Conservation (phyloP, 2,113 vertebrate species). For the Mesembrinibis cayennensis region DNA sequence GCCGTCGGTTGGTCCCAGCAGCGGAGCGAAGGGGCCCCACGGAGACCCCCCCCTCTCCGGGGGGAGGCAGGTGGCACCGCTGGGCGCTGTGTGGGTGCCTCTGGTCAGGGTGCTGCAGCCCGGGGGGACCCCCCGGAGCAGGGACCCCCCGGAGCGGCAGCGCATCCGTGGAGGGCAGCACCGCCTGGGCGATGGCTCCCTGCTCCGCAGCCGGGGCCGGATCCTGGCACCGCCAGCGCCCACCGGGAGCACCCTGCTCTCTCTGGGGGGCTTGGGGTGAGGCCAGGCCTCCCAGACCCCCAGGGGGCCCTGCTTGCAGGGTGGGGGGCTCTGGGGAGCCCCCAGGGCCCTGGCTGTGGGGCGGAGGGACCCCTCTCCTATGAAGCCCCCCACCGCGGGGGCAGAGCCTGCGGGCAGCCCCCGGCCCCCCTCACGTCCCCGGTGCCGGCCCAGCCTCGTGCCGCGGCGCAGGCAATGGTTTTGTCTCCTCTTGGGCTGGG, state of each 20-base stretch:
- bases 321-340: not conserved
- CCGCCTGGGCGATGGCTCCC: not conserved
- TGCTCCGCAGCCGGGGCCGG: not conserved
- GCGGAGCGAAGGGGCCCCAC: not conserved
- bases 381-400: not conserved
- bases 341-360: not conserved
- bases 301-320: not conserved
- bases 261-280: fast-evolving
- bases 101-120: not conserved
- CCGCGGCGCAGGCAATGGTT: not conserved
- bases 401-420: not conserved
- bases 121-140: not conserved
- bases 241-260: not conserved
- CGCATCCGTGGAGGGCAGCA: not conserved
- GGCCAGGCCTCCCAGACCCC: not conserved
- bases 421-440: no score
- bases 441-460: no score
- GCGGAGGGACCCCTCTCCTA: not conserved
- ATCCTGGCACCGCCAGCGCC: not conserved
- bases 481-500: not conserved
- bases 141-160: no score
- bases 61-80: not conserved
- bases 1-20: not conserved
- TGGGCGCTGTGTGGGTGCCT: not conserved
- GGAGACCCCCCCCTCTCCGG: no score